Evolutionary conservation across 2,888 invertebrate species (phyloP).

Genomic region (Cremastinae sp.): DNA sequence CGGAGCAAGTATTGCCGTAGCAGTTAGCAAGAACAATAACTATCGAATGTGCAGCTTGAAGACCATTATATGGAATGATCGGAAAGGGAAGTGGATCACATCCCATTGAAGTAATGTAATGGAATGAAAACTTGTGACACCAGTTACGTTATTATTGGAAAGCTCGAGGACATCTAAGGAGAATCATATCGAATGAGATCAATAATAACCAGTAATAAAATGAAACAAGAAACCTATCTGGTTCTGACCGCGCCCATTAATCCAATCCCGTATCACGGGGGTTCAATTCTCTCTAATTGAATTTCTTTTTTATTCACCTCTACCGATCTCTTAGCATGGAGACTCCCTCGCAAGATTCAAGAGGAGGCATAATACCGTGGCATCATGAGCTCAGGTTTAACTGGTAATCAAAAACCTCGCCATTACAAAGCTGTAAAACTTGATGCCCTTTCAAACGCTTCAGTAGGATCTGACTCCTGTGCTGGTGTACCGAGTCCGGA

Average conservation of each 20-base stretch:
- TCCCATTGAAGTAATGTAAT: too few species aligned
- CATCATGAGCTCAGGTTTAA: constrained; percentile 47
- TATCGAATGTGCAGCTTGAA: too few species aligned
- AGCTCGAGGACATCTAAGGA: background rate
- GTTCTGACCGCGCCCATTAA: too few species aligned
- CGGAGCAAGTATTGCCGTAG: too few species aligned
- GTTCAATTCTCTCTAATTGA: background rate
- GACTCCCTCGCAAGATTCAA: constrained; percentile 8
- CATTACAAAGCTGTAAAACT: constrained; percentile 47
- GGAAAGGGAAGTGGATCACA: too few species aligned
- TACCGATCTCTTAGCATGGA: constrained; percentile 21
- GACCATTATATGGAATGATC: too few species aligned
- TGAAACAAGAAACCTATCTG: background rate
- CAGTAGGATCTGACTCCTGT: constrained; percentile 34
- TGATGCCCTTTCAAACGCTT: constrained; percentile 40
- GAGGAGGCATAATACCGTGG: constrained; percentile 22
- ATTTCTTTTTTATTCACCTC: constrained; percentile 30
- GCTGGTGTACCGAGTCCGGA: constrained; percentile 22
- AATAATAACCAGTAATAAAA: background rate
- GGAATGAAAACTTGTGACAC: too few species aligned
- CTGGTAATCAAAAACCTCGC: constrained; percentile 19
- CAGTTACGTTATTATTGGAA: too few species aligned
- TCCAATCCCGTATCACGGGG: too few species aligned
- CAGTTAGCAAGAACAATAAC: too few species aligned
- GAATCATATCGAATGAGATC: background rate